Evolutionary conservation across 2,888 invertebrate species (phyloP), one percentile per base, ranked within the genome.

Genomic region (Callyntrura sp.): DNA sequence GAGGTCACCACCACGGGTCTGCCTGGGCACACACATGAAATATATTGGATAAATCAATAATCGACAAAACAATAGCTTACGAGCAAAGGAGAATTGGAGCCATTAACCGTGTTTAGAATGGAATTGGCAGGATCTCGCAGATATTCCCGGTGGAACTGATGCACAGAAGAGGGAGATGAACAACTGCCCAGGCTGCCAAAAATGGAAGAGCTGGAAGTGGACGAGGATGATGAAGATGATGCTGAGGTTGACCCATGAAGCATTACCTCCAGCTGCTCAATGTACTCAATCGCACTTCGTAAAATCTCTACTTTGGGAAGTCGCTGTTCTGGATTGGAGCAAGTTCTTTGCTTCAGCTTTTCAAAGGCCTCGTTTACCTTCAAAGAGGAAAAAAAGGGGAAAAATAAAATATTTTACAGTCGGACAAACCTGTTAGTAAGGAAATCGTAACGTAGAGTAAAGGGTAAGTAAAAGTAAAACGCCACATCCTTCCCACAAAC

Each of bases 361-460:
- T 99, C 99, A 94, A 99, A 99, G 0, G 99, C 99, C 95, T 99
- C 99, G 95, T 99, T 99, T 90, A 99, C 99, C 97, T 98, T 20
- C 20, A 43, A 45, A 43, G 12, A 11, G 11, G 17, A 43, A 23
- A 9, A 79, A 57, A 9, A 60, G n/a, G 5, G 2, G 17, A 9
- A 43, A 43, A 14, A 60, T 0, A 78, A 55, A 28, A 65, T 8
- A 57, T 57, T 57, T 57, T 57, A 57, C 12, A 25, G 2, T 14
- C 51, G 20, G 20, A 11, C n/a, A 35, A 35, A 35, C 6, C 35
- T 35, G 2, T 35, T 35, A 35, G 35, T 35, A 35, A 2, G 35
- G 35, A 35, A 6, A 35, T 35, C 35, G 35, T 35, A 35, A 20
- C 17, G 14, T 57, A 43, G n/a, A n/a, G 11, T 3, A 70, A 70